Evolutionary conservation across 2,113 vertebrate genomes (phyloP).

Genomic region (Oxyruncus cristatus): DNA sequence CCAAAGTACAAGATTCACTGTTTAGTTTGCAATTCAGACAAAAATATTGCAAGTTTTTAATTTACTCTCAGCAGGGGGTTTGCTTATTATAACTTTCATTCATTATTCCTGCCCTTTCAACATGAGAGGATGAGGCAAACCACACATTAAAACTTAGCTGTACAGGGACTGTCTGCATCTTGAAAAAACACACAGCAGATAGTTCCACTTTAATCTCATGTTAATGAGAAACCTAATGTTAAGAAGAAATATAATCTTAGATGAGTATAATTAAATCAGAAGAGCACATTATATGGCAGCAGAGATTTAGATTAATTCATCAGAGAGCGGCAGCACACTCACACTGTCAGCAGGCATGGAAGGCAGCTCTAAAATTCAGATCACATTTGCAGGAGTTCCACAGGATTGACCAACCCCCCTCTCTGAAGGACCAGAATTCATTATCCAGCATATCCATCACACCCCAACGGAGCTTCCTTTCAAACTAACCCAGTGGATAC

Average conservation of each 20-base stretch:
- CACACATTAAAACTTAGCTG: not conserved
- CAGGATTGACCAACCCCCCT: not conserved
- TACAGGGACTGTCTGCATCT: not conserved
- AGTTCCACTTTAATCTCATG: not conserved
- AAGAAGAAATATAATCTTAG: not conserved
- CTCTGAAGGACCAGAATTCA: not conserved
- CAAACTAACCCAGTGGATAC: not conserved
- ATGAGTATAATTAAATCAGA: not conserved
- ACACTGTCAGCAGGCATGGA: not conserved
- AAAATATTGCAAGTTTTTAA: not conserved
- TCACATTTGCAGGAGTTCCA: not conserved
- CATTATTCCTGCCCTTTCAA: not conserved
- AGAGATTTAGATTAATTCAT: not conserved
- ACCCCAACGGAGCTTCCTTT: accelerated
- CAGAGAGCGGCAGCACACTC: not conserved
- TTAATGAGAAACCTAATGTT: not conserved
- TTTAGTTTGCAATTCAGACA: not conserved
- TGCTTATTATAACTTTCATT: not conserved
- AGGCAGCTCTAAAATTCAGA: not conserved
- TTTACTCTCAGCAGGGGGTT: not conserved
- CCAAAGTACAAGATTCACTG: not conserved
- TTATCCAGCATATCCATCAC: not conserved
- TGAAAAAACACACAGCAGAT: not conserved
- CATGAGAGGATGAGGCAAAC: not conserved
- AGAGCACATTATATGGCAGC: not conserved